Percentiles rank a stretch among this genome's conserved stretches.
These are phyloP conservation scores for Hemicrepidius hirtus DNA, from an alignment of 2,888 invertebrate species.

Conservation along the genomic window DNA sequence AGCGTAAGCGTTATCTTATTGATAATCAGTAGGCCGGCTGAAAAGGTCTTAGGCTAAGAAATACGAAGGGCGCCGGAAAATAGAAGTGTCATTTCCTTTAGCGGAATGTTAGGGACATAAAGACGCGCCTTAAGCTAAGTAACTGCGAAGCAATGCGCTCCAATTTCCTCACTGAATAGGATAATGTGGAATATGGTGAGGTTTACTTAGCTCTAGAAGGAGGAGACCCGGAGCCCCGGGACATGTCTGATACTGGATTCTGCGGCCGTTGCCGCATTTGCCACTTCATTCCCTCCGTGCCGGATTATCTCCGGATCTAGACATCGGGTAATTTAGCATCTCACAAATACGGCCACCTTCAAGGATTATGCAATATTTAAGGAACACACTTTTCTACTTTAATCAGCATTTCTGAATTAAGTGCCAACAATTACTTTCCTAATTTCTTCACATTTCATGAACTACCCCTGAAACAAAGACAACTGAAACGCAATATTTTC, in stretches of 20 bases:
- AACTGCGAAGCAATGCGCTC: slow-evolving; percentile 57
- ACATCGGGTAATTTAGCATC: slow-evolving; percentile 53
- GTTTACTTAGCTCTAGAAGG: slow-evolving; percentile 49
- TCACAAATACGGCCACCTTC: slow-evolving; percentile 51
- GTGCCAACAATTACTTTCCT: slow-evolving; percentile 17
- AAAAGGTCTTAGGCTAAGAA: slow-evolving; percentile 59
- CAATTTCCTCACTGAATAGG: slow-evolving; percentile 60
- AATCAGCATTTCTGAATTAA: slow-evolving; percentile 45
- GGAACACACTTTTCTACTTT: slow-evolving; percentile 51
- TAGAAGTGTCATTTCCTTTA: slow-evolving; percentile 63
- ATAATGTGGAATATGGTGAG: slow-evolving; percentile 57
- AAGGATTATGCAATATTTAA: slow-evolving; percentile 50
- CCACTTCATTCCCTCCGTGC: slow-evolving; percentile 61
- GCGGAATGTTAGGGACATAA: slow-evolving; percentile 62
- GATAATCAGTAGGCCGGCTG: slow-evolving; percentile 60
- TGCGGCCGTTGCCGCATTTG: slow-evolving; percentile 63
- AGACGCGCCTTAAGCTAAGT: slow-evolving; percentile 61
- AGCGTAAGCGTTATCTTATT: slow-evolving; percentile 60
- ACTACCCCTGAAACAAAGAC: background rate
- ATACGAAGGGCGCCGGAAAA: slow-evolving; percentile 58
- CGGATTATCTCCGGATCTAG: slow-evolving; percentile 55
- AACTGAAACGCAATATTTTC: slow-evolving; percentile 24
- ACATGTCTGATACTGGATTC: slow-evolving; percentile 61
- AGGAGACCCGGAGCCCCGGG: slow-evolving; percentile 52
- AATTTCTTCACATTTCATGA: background rate